phyloP scores from a whole-genome alignment of 2,888 invertebrate species.

The Folsomia candida region DNA sequence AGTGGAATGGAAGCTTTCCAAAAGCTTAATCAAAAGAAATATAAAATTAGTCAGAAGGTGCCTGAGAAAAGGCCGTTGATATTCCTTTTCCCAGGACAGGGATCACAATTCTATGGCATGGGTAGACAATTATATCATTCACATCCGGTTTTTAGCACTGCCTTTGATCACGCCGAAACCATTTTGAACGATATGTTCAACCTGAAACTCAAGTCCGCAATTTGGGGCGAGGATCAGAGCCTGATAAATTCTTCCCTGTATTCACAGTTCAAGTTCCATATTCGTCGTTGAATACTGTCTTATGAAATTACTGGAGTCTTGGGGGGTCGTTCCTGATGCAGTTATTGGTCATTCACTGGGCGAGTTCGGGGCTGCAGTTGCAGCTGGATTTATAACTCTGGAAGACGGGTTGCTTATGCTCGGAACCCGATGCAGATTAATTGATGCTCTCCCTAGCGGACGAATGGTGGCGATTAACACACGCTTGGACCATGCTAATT shows the following conservation, averaged over 20 bases:
- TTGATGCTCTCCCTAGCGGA: not conserved
- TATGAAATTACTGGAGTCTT: not conserved
- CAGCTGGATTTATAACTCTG: not conserved
- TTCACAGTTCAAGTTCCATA: not conserved
- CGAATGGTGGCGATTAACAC: not conserved
- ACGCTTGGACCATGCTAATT: not conserved
- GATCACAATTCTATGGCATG: not conserved
- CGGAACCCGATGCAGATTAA: not conserved
- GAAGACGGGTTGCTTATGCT: not conserved
- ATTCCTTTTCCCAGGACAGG: not conserved
- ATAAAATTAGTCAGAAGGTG: not conserved
- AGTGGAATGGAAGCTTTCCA: not conserved
- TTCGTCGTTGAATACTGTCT: not conserved
- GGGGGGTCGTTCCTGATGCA: not conserved
- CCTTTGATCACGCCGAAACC: constrained; percentile 27
- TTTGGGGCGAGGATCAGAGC: constrained; percentile 8
- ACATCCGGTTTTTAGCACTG: not conserved
- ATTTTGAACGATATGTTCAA: constrained; percentile 16
- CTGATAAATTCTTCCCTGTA: constrained; percentile 16
- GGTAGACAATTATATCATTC: not conserved
- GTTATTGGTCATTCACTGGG: not conserved
- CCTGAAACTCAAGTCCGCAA: constrained; percentile 20
- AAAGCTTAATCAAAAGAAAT: constrained; percentile 8
- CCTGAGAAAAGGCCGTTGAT: not conserved
- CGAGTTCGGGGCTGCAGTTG: not conserved